Conservation (phyloP, 1,140 invertebrate genomes). For the Drosophila athabasca region DNA sequence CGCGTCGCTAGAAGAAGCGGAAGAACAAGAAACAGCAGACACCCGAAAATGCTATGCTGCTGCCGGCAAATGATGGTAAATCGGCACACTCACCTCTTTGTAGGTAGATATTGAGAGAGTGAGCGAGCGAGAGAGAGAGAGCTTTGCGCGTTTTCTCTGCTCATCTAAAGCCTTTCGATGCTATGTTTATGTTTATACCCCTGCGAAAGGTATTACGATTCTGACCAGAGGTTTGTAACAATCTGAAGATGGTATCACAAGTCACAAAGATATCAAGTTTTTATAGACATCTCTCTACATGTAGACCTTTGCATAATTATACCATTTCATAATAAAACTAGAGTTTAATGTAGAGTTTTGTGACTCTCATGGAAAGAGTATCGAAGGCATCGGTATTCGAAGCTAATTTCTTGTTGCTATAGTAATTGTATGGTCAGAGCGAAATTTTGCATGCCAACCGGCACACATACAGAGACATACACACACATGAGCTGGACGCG, state of each 20-base stretch:
- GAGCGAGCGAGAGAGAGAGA: too few relatives aligned
- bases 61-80: constrained; percentile 2
- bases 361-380: too few relatives aligned
- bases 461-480: constrained; percentile 31
- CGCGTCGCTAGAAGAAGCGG: constrained; percentile 34
- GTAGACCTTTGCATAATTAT: too few relatives aligned
- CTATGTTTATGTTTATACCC: constrained; percentile 54
- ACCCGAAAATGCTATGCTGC: not conserved
- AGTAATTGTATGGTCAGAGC: constrained; percentile 17
- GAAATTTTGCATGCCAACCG: constrained; percentile 42
- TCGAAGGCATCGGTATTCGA: not conserved
- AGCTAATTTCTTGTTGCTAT: constrained; percentile 20
- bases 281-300: too few relatives aligned
- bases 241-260: too few relatives aligned
- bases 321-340: too few relatives aligned
- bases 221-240: too few relatives aligned
- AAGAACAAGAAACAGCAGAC: constrained; percentile 17
- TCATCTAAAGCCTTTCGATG: not conserved
- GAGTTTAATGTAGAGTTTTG: too few relatives aligned
- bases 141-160: constrained; percentile 8
- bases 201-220: too few relatives aligned
- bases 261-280: too few relatives aligned
- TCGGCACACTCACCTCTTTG: constrained; percentile 22
- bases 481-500: constrained; percentile 55
- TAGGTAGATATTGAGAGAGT: too few relatives aligned